These are phyloP conservation scores for Baccha elongata DNA, from an alignment of 2,888 invertebrate species.

Conservation along the genomic window DNA sequence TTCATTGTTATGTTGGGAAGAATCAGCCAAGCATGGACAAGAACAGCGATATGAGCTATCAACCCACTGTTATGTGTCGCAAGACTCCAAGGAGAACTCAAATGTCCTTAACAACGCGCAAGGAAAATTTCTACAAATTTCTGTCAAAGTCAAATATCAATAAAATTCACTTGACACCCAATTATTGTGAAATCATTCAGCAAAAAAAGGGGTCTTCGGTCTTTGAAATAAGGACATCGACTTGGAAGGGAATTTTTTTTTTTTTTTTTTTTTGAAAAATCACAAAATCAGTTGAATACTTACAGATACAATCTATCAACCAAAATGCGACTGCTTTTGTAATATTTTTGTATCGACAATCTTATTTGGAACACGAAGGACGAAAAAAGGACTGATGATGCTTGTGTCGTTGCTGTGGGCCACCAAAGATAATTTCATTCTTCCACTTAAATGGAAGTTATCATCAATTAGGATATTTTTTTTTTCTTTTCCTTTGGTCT, in stretches of 20 bases:
- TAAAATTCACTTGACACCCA: constrained; percentile 74
- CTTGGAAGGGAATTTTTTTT: constrained; percentile 1
- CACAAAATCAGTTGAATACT: constrained; percentile 66
- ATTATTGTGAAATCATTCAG: constrained; percentile 69
- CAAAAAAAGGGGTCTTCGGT: constrained; percentile 1
- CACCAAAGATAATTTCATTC: constrained; percentile 67
- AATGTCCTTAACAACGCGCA: constrained; percentile 59
- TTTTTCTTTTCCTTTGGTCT: constrained; percentile 12
- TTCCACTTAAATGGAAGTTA: constrained; percentile 72
- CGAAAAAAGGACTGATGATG: constrained; percentile 13
- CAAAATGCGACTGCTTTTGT: constrained; percentile 14
- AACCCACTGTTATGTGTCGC: constrained; percentile 51
- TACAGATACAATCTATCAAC: constrained; percentile 56
- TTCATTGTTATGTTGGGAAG: not conserved
- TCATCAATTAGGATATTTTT: constrained; percentile 66
- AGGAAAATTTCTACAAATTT: constrained; percentile 61
- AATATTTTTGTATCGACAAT: constrained; percentile 24
- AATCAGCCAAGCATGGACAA: constrained; percentile 53
- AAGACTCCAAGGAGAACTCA: constrained; percentile 42
- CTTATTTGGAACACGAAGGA: constrained; percentile 15
- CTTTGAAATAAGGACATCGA: not conserved
- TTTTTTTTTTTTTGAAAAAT: constrained; percentile 50
- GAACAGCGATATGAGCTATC: constrained; percentile 56
- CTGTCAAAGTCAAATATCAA: constrained; percentile 74
- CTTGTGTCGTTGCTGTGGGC: constrained; percentile 61